Evolutionary conservation across 2,888 invertebrate species (phyloP).

Genomic region (Drosophila yooni): DNA sequence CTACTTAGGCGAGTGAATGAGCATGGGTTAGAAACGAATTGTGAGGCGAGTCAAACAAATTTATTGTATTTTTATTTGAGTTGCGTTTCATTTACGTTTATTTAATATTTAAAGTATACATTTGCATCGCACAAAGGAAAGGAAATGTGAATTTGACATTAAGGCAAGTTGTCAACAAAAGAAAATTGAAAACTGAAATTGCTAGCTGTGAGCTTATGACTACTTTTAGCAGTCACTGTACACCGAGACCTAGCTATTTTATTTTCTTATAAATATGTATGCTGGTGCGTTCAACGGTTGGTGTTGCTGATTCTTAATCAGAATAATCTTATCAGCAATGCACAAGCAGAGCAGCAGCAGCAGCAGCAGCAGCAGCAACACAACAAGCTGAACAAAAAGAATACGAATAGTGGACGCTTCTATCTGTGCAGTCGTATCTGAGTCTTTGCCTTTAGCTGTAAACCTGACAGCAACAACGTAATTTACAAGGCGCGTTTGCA

Average conservation of each 20-base stretch:
- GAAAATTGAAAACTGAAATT: conserved; percentile 17
- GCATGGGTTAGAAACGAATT: conserved; percentile 50
- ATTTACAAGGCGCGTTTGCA: conserved; percentile 75
- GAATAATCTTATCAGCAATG: conserved; percentile 82
- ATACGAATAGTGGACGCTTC: conserved; percentile 41
- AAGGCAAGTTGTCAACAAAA: conserved; percentile 34
- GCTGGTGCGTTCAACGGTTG: conserved; percentile 24
- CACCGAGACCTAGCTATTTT: neutral
- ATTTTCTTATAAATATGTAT: neutral
- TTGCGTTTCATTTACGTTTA: conserved; percentile 44
- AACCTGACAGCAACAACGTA: conserved; percentile 64
- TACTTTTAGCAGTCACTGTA: conserved; percentile 22
- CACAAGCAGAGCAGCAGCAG: conserved; percentile 56
- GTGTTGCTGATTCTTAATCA: conserved; percentile 80
- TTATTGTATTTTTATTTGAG: conserved; percentile 20
- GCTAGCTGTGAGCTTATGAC: conserved; percentile 44
- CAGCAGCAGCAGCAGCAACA: conserved; percentile 56
- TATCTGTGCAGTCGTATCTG: conserved; percentile 53
- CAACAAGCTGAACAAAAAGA: conserved; percentile 45
- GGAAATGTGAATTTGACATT: conserved; percentile 24
- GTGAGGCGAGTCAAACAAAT: conserved; percentile 32
- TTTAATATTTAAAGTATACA: conserved; percentile 32
- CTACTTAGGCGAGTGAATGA: conserved; percentile 82
- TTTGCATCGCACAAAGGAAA: conserved; percentile 14
- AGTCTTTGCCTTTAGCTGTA: conserved; percentile 42